These are phyloP conservation scores for Opisthocomus hoazin DNA, from an alignment of 2,113 vertebrate genomes.

Conservation along the genomic window DNA sequence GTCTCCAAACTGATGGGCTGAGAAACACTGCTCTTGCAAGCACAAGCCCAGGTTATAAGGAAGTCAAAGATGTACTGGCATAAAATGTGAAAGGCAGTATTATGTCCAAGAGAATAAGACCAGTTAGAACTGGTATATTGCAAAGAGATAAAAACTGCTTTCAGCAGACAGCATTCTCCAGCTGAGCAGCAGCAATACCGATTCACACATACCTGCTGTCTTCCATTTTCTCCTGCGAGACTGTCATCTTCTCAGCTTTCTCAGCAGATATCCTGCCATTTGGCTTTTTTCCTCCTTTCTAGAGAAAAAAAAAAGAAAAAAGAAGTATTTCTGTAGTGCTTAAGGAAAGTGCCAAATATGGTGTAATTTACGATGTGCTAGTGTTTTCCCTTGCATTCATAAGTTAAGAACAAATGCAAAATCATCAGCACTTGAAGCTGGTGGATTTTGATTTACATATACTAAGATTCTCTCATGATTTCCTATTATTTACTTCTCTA, in stretches of 20 bases:
- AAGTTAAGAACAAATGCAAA: constrained; percentile 53
- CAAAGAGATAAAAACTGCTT: not conserved
- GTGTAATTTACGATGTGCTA: constrained; percentile 52
- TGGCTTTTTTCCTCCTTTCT: constrained; percentile 62
- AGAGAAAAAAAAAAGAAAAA: not conserved
- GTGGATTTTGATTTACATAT: constrained; percentile 32
- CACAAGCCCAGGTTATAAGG: not conserved
- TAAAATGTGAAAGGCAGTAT: not conserved
- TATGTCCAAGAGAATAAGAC: not conserved
- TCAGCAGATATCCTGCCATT: constrained; percentile 53
- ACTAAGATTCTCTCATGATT: constrained; percentile 12
- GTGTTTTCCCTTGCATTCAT: constrained; percentile 43
- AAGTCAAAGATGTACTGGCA: not conserved
- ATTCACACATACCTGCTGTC: constrained; percentile 67
- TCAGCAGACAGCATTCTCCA: not conserved
- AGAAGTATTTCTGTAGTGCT: constrained; percentile 22
- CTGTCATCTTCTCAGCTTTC: constrained; percentile 64
- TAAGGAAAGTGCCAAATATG: constrained; percentile 22
- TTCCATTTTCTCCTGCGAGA: constrained; percentile 56
- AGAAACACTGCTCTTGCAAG: not conserved
- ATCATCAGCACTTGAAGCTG: constrained; percentile 35
- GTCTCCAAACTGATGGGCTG: not conserved
- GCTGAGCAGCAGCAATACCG: constrained; percentile 28
- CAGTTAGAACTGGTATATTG: not conserved
- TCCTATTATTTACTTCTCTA: constrained; percentile 36